These are phyloP conservation scores for Sebastes diploproa DNA, from an alignment of 2,797 vertebrate genomes.

Conservation along the genomic window DNA sequence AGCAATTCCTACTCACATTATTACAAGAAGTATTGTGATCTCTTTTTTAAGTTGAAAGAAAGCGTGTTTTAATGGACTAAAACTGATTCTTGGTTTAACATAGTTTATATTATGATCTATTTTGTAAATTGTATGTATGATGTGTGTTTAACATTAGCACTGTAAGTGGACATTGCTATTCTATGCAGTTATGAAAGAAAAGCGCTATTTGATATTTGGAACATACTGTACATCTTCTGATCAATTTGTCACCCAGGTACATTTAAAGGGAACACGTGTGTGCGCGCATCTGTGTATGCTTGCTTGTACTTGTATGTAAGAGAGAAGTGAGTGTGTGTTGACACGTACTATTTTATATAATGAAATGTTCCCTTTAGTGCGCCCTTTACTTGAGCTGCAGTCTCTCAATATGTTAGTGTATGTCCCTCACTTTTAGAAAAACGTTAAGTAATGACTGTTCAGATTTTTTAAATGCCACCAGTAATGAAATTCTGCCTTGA, in stretches of 20 bases:
- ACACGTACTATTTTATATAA: background rate
- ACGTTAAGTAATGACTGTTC: conserved; percentile 15
- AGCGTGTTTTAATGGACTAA: background rate
- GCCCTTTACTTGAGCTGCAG: background rate
- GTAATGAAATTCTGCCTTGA: conserved; percentile 21
- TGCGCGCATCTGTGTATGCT: background rate
- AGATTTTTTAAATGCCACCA: conserved; percentile 32
- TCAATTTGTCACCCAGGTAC: background rate
- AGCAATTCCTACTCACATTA: background rate
- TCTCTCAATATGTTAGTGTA: background rate
- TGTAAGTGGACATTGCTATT: background rate
- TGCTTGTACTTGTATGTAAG: background rate
- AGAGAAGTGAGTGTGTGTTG: background rate
- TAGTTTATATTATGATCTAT: background rate
- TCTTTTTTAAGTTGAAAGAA: background rate
- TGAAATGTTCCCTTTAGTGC: conserved; percentile 6
- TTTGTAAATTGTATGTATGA: background rate
- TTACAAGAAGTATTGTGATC: background rate
- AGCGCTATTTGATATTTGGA: background rate
- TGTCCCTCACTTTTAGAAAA: background rate
- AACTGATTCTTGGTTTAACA: background rate
- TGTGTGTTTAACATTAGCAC: background rate
- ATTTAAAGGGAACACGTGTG: background rate
- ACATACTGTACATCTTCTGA: background rate
- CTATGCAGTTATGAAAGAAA: background rate